These are phyloP conservation scores for Epirrhoe tristata DNA, from an alignment of 2,888 invertebrate species.

Conservation along the genomic window DNA sequence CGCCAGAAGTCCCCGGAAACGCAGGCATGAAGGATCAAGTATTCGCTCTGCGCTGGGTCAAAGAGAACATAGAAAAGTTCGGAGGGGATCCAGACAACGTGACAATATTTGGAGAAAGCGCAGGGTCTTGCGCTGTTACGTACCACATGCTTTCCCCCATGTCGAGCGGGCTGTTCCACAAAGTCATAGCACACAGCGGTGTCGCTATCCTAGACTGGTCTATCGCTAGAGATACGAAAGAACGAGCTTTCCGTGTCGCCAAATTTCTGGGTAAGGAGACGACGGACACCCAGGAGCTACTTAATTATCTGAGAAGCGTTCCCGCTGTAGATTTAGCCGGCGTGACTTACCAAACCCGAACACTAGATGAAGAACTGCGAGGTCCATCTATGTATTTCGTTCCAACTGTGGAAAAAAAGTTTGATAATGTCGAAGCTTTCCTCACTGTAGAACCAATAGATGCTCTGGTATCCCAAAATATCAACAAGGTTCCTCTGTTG, in stretches of 20 bases:
- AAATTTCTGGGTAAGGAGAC: conserved; percentile 64
- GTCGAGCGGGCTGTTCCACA: conserved; percentile 70
- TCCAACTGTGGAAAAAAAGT: conserved; percentile 67
- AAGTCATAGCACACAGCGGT: conserved; percentile 73
- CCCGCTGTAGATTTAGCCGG: conserved; percentile 58
- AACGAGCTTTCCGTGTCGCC: conserved; percentile 62
- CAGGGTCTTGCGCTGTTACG: conserved; percentile 68
- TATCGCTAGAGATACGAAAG: conserved; percentile 49
- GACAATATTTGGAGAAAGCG: conserved; percentile 75
- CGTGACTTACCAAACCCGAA: conserved; percentile 53
- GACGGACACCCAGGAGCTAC: conserved; percentile 55
- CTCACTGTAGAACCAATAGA: conserved; percentile 58
- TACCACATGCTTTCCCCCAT: conserved; percentile 72
- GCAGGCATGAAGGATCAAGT: conserved; percentile 74
- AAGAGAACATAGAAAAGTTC: conserved; percentile 63
- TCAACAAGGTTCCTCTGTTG: conserved; percentile 61
- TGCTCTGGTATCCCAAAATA: conserved; percentile 53
- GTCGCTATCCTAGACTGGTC: conserved; percentile 63
- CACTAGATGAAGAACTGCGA: conserved; percentile 58
- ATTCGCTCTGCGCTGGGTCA: conserved; percentile 64
- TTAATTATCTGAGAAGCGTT: conserved; percentile 56
- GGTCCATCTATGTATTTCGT: conserved; percentile 62
- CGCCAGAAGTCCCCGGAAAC: conserved; percentile 69
- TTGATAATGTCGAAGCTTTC: conserved; percentile 58
- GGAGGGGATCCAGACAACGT: conserved; percentile 69